These are phyloP conservation scores for Oreamnos americanus DNA, from an alignment of 2,113 vertebrate genomes.

Conservation along the genomic window DNA sequence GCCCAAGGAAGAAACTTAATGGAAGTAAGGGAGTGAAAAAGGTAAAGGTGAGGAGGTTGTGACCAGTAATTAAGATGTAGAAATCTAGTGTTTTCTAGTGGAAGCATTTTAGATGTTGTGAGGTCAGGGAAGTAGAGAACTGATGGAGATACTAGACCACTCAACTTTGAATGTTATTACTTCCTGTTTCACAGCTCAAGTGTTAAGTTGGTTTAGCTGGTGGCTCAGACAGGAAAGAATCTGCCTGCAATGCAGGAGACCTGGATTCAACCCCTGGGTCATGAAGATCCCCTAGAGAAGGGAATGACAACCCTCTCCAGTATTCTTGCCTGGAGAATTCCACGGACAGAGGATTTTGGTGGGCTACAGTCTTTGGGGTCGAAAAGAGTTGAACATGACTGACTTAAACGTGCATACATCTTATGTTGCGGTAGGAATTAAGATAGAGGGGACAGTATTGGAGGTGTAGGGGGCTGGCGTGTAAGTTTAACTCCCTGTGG, in stretches of 20 bases:
- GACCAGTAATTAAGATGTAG: neutral
- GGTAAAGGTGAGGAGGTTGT: neutral
- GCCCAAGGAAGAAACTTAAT: neutral
- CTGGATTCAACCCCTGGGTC: neutral
- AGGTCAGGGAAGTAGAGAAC: neutral
- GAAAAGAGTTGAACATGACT: neutral
- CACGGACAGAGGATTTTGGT: neutral
- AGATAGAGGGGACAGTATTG: neutral
- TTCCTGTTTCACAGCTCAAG: neutral
- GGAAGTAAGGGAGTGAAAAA: neutral
- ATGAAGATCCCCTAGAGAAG: neutral
- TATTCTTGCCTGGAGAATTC: neutral
- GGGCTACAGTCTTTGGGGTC: neutral
- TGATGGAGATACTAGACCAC: neutral
- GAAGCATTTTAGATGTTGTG: neutral
- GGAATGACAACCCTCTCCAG: neutral
- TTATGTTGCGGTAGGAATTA: neutral
- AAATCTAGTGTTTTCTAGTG: neutral
- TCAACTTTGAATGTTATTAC: neutral
- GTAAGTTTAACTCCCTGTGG: neutral
- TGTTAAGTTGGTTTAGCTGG: neutral
- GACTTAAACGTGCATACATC: neutral
- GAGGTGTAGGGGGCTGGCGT: neutral
- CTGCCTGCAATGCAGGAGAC: neutral
- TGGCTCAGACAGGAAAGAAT: neutral